Conservation (phyloP, 2,113 vertebrate genomes). For the Euleptes europaea region DNA sequence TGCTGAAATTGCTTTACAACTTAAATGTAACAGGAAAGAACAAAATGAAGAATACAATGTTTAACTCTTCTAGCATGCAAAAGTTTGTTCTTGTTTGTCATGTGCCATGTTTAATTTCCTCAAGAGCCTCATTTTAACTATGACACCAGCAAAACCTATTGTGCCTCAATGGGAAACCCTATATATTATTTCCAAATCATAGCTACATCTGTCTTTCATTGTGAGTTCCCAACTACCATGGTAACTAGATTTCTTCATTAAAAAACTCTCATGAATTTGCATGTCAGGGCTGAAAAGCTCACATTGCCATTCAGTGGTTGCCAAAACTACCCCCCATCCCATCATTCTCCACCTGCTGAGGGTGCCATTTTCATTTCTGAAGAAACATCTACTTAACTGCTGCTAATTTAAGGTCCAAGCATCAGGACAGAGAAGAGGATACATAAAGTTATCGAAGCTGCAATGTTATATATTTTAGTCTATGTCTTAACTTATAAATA, state of each 20-base stretch:
- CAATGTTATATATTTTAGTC: not conserved
- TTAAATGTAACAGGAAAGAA: conserved; percentile 18
- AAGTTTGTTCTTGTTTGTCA: not conserved
- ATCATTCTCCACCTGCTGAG: conserved; percentile 29
- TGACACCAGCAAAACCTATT: not conserved
- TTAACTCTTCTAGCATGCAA: conserved; percentile 8
- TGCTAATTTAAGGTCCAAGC: not conserved
- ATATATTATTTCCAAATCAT: conserved; percentile 29
- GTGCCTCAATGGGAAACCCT: not conserved
- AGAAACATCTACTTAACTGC: not conserved
- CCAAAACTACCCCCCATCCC: not conserved
- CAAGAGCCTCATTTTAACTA: conserved; percentile 22
- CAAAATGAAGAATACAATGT: not conserved
- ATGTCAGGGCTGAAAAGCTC: conserved; percentile 44
- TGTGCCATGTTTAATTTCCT: not conserved
- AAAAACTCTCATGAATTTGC: conserved; percentile 55
- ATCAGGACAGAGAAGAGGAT: not conserved
- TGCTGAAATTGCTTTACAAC: conserved; percentile 19
- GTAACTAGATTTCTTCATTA: conserved; percentile 66
- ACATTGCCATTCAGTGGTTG: conserved; percentile 17
- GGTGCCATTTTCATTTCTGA: conserved; percentile 33
- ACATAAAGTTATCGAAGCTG: not conserved
- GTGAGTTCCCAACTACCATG: conserved; percentile 71
- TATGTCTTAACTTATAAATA: not conserved
- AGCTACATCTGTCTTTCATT: conserved; percentile 62